Evolutionary conservation across 2,888 invertebrate species (phyloP).

Genomic region (Epinotia nisella): DNA sequence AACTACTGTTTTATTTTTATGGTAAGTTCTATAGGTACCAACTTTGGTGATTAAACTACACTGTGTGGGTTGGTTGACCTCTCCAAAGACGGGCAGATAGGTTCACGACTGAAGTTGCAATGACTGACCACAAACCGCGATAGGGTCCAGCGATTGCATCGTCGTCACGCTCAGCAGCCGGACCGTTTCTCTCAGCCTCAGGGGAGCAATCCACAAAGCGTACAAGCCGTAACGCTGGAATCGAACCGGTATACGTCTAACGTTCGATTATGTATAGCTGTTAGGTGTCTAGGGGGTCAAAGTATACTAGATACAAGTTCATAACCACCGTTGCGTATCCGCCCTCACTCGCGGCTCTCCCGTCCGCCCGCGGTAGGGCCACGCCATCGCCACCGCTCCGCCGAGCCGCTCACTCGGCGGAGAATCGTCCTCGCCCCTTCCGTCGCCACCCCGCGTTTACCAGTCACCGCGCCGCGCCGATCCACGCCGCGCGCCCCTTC

Average conservation of each 20-base stretch:
- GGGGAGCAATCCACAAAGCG: background rate
- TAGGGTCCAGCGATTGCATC: constrained; percentile 39
- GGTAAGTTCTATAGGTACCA: too few relatives aligned
- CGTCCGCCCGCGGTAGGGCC: constrained; percentile 45
- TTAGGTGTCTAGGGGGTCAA: constrained; percentile 44
- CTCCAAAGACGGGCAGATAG: constrained; percentile 12
- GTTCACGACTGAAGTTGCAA: constrained; percentile 29
- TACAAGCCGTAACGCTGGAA: background rate
- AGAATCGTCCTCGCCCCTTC: constrained; percentile 33
- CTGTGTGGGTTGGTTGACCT: constrained; percentile 22
- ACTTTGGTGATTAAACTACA: background rate
- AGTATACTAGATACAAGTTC: background rate
- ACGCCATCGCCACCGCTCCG: constrained; percentile 50
- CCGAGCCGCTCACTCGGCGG: constrained; percentile 52
- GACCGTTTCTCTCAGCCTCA: constrained; percentile 13
- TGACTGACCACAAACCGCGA: constrained; percentile 43
- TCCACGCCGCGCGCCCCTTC: constrained; percentile 59
- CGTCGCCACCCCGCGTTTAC: constrained; percentile 39
- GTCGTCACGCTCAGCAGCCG: constrained; percentile 35
- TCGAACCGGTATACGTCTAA: background rate
- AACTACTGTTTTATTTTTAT: too few relatives aligned
- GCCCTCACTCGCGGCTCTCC: background rate
- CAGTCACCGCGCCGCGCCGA: constrained; percentile 50
- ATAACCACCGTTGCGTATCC: background rate
- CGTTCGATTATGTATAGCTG: constrained; percentile 35